These are phyloP conservation scores for Chaetura pelagica DNA, from an alignment of 2,113 vertebrate genomes.

Conservation along the genomic window DNA sequence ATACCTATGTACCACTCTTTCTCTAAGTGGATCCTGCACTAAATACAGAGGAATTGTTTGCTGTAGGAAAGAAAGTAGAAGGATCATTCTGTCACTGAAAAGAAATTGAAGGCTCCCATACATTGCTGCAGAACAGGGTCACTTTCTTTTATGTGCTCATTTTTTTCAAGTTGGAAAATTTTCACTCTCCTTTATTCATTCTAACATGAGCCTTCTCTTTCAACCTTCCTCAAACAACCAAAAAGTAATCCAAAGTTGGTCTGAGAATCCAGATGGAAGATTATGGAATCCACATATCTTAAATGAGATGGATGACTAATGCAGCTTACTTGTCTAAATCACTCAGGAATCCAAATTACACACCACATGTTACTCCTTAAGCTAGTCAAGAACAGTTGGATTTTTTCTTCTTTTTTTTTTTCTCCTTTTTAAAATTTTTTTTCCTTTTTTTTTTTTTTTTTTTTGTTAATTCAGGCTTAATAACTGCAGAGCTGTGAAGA, in stretches of 20 bases:
- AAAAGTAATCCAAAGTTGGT: not conserved
- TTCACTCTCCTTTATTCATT: not conserved
- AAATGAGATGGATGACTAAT: conserved; percentile 52
- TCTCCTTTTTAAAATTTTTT: not conserved
- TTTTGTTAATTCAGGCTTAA: conserved; percentile 28
- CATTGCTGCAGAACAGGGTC: not conserved
- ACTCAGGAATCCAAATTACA: conserved; percentile 47
- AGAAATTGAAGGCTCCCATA: not conserved
- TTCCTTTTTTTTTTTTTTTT: not conserved
- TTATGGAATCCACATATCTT: conserved; percentile 32
- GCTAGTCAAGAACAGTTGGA: not conserved
- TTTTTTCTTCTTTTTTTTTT: not conserved
- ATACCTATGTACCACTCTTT: not conserved
- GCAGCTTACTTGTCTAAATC: conserved; percentile 48
- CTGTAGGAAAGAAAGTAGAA: not conserved
- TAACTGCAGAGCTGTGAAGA: conserved; percentile 3
- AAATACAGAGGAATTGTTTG: not conserved
- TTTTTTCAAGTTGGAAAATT: not conserved
- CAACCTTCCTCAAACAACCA: not conserved
- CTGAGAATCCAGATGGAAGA: conserved; percentile 34
- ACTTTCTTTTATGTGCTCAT: not conserved
- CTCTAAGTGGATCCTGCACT: not conserved
- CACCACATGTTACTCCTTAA: conserved; percentile 55
- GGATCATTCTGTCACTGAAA: not conserved
- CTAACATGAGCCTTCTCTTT: not conserved